These are phyloP conservation scores for Syngnathus floridae DNA, from an alignment of 2,113 vertebrate species.

Conservation along the genomic window DNA sequence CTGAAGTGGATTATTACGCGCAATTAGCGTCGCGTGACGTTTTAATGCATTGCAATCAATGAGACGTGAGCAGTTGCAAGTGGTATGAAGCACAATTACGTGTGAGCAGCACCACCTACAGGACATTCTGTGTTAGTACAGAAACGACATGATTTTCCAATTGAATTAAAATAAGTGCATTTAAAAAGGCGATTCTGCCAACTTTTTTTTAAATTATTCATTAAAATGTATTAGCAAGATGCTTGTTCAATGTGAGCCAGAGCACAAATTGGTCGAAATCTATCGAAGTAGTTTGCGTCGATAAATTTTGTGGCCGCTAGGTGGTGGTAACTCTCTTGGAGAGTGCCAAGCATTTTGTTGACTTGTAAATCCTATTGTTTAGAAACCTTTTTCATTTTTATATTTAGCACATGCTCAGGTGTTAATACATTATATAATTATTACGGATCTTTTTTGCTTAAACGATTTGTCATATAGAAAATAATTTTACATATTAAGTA, in stretches of 20 bases:
- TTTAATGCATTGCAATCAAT: not conserved
- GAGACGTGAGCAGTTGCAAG: not conserved
- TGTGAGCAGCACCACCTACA: constrained; percentile 41
- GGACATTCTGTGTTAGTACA: constrained; percentile 25
- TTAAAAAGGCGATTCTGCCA: not conserved
- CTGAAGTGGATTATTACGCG: not conserved
- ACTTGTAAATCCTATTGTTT: not conserved
- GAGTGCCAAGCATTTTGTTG: not conserved
- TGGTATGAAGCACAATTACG: not conserved
- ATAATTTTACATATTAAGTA: not conserved
- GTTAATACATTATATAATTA: not conserved
- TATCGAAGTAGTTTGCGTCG: not conserved
- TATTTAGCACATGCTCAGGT: not conserved
- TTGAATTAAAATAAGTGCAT: not conserved
- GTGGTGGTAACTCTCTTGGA: constrained; percentile 22
- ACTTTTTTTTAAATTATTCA: not conserved
- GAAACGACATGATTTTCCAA: not conserved
- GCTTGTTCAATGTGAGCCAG: not conserved
- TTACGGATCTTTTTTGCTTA: not conserved
- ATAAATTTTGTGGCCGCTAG: constrained; percentile 24
- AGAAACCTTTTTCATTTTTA: not conserved
- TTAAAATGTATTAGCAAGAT: not conserved
- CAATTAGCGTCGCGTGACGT: not conserved
- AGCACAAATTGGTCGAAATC: not conserved
- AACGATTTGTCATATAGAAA: too few species aligned